Evolutionary conservation across 1,140 invertebrate genomes (phyloP).

Genomic region (Lucilia cuprina): DNA sequence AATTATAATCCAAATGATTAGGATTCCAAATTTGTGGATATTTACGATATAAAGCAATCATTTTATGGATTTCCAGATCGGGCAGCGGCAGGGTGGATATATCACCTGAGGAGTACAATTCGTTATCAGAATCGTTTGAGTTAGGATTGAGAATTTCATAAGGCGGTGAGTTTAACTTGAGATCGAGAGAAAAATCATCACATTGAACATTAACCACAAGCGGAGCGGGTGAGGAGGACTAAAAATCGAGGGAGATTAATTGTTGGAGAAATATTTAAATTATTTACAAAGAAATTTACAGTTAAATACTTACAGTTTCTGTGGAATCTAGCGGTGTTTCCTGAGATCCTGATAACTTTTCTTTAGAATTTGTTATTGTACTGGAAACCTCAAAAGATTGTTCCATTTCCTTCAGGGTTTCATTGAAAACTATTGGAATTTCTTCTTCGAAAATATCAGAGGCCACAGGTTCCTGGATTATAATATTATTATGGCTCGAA

Average conservation of each 20-base stretch:
- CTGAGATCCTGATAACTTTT: not conserved
- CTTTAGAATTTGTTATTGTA: not conserved
- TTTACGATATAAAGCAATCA: constrained; percentile 46
- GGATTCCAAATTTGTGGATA: constrained; percentile 54
- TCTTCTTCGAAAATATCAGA: not conserved
- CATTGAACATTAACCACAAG: not conserved
- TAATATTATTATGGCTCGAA: not conserved
- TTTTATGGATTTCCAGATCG: constrained; percentile 40
- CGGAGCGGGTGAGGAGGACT: not conserved
- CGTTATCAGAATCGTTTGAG: not conserved
- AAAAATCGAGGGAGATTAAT: not conserved
- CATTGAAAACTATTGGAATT: too few relatives aligned
- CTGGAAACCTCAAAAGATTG: not conserved
- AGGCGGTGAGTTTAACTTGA: not conserved
- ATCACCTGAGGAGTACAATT: not conserved
- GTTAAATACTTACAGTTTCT: not conserved
- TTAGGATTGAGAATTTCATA: not conserved
- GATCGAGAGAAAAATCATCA: not conserved
- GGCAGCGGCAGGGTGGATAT: constrained; percentile 33
- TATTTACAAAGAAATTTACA: too few relatives aligned
- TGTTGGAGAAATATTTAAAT: too few relatives aligned
- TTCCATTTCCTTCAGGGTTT: not conserved
- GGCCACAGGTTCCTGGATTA: not conserved
- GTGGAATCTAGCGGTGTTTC: not conserved
- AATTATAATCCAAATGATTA: constrained; percentile 50